Conservation (phyloP, 2,113 vertebrate genomes). For the Eurystomus gularis region DNA sequence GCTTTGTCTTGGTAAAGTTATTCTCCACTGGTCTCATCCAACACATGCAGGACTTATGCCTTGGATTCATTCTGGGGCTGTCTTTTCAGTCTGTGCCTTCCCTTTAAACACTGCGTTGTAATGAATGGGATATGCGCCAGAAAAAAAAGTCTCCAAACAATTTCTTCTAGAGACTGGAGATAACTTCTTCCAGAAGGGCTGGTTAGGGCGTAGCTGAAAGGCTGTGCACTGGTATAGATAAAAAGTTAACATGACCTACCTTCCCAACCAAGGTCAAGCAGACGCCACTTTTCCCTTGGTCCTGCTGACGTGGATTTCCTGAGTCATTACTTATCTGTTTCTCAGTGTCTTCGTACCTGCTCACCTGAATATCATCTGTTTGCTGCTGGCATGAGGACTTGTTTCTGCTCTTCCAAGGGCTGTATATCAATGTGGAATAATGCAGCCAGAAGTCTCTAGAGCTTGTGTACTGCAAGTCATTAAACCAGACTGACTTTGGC, state of each 20-base stretch:
- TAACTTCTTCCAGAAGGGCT: neutral
- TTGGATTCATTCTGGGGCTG: neutral
- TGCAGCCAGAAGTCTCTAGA: neutral
- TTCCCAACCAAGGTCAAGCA: neutral
- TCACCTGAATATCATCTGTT: neutral
- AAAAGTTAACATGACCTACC: neutral
- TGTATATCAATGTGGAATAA: neutral
- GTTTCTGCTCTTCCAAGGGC: neutral
- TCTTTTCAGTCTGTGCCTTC: neutral
- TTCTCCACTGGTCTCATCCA: neutral
- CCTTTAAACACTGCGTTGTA: neutral
- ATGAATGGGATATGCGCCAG: neutral
- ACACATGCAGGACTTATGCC: neutral
- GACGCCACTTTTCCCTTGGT: neutral
- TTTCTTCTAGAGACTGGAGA: neutral
- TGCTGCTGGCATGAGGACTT: neutral
- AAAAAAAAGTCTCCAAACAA: neutral
- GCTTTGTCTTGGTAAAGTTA: neutral
- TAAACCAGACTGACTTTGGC: neutral
- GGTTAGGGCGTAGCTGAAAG: neutral
- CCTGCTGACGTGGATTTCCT: neutral
- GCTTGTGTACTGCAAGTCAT: neutral
- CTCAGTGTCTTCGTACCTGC: neutral
- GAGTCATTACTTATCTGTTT: neutral
- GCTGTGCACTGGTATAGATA: neutral